Conservation (phyloP, 2,797 vertebrate species). For the Falco cherrug region DNA sequence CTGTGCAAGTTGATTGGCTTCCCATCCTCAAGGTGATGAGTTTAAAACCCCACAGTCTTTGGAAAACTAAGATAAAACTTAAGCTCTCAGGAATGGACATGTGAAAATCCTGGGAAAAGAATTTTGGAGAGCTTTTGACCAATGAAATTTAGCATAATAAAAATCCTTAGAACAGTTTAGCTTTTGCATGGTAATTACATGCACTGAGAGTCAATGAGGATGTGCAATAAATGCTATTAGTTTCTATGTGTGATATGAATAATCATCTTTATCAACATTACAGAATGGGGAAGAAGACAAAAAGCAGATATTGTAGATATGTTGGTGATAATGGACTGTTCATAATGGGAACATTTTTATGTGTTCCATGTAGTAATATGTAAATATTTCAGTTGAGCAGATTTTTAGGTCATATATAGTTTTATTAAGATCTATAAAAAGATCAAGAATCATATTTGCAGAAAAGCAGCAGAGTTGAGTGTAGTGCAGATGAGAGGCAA, state of each 20-base stretch:
- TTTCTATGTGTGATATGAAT: not conserved
- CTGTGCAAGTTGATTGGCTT: not conserved
- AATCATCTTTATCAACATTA: not conserved
- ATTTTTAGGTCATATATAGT: not conserved
- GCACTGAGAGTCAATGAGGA: not conserved
- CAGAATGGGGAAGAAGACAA: not conserved
- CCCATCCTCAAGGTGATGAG: not conserved
- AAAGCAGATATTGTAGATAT: not conserved
- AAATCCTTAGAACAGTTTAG: not conserved
- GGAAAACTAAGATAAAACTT: not conserved
- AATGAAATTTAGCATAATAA: not conserved
- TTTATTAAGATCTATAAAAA: constrained; percentile 1
- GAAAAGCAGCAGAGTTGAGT: not conserved
- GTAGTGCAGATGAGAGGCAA: not conserved
- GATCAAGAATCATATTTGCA: not conserved
- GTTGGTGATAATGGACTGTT: not conserved
- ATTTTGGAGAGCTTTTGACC: not conserved
- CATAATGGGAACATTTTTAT: not conserved
- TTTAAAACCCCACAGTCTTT: not conserved
- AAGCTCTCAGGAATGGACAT: not conserved
- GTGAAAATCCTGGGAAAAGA: not conserved
- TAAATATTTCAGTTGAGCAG: not conserved
- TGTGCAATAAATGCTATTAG: not conserved
- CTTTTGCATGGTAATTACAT: not conserved
- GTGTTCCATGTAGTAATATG: not conserved